A percentile compares a stretch with the other conserved stretches of the same genome.
phyloP scores from a whole-genome alignment of 1,140 invertebrate genomes.

The Dryas iulia region DNA sequence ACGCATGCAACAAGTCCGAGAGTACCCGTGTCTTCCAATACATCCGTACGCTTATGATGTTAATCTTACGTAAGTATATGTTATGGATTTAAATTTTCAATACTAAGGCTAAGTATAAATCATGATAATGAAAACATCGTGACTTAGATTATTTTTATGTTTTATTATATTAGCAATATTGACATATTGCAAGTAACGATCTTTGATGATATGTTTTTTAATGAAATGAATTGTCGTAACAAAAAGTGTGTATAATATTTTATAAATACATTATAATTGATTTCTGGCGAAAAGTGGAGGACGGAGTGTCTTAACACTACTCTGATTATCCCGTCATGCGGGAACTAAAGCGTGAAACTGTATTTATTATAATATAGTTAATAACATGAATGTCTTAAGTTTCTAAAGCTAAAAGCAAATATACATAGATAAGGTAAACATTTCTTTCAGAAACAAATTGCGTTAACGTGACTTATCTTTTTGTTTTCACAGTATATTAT shows the following conservation, averaged over 20 bases:
- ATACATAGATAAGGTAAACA: not conserved
- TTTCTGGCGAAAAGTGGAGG: no score
- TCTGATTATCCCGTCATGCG: no score
- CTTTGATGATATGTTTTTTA: no score
- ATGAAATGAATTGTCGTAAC: not conserved
- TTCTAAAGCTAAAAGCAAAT: not conserved
- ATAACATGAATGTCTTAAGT: not conserved
- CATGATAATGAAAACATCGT: no score
- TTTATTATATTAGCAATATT: no score
- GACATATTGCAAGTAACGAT: no score
- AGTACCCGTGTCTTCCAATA: constrained; percentile 78
- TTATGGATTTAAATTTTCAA: not conserved
- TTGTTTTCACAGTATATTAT: constrained; percentile 62
- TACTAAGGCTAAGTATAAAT: no score
- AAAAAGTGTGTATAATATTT: not conserved
- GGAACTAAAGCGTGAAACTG: no score
- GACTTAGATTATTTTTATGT: no score
- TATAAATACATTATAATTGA: no score
- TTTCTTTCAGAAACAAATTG: constrained; percentile 1
- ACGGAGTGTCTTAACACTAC: no score
- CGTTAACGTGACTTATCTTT: constrained; percentile 17
- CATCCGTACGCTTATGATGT: constrained; percentile 70
- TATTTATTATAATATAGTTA: not conserved
- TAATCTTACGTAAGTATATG: constrained; percentile 68
- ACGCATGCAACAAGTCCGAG: constrained; percentile 75